Evolutionary conservation across 2,797 vertebrate genomes (phyloP).

Genomic region (Emys orbicularis): DNA sequence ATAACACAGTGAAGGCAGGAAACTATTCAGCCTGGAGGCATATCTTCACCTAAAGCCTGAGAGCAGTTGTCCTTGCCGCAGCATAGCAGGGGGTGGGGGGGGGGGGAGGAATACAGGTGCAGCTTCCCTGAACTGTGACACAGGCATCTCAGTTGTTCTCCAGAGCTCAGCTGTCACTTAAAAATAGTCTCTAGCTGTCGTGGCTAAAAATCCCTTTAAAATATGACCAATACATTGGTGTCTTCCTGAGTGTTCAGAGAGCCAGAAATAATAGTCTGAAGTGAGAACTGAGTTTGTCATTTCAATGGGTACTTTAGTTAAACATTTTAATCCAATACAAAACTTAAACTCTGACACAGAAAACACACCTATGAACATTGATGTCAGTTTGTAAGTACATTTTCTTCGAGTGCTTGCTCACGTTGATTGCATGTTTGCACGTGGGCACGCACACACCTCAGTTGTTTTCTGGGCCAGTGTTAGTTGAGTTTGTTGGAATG

Average conservation of each 20-base stretch:
- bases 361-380: neutral
- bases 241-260: fast-evolving
- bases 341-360: neutral
- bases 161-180: neutral
- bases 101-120: neutral
- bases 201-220: neutral
- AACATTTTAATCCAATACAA: neutral
- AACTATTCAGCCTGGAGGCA: neutral
- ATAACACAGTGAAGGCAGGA: neutral
- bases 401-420: too few relatives aligned
- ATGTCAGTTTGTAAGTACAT: neutral
- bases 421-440: too few relatives aligned
- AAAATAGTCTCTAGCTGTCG: neutral
- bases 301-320: neutral
- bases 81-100: neutral
- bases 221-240: fast-evolving
- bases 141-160: neutral
- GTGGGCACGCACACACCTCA: too few relatives aligned
- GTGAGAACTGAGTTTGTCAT: neutral
- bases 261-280: neutral
- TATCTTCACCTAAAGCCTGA: neutral
- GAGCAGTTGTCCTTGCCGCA: neutral
- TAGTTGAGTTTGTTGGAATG: neutral
- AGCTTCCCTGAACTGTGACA: neutral
- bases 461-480: neutral